Evolutionary conservation across 2,113 vertebrate genomes (phyloP).

Genomic region (Megaceryle torquata): DNA sequence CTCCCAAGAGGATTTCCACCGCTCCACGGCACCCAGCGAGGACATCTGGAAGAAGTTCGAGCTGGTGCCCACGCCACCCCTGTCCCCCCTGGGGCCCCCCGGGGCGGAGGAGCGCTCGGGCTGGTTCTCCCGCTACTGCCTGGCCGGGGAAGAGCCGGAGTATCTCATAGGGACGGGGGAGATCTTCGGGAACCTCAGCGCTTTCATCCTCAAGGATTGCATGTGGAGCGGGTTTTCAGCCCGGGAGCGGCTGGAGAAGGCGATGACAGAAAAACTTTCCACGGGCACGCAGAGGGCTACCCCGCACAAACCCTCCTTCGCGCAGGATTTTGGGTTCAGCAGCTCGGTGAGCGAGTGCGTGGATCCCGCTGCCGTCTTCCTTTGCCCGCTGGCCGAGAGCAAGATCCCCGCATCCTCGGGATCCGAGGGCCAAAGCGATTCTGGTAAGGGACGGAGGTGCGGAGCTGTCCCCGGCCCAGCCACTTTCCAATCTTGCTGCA

Average conservation of each 20-base stretch:
- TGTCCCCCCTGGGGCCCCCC: conserved; percentile 78
- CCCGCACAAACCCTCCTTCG: conserved; percentile 60
- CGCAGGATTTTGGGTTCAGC: conserved; percentile 62
- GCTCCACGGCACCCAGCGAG: conserved; percentile 91
- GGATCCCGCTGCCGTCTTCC: conserved; percentile 84
- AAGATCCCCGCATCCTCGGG: conserved; percentile 89
- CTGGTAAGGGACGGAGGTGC: conserved; percentile 80
- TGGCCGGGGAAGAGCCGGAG: conserved; percentile 82
- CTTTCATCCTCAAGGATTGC: conserved; percentile 92
- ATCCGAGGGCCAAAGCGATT: conserved; percentile 90
- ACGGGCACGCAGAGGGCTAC: conserved; percentile 47
- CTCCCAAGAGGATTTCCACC: conserved; percentile 88
- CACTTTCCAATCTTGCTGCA: not conserved
- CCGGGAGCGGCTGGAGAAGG: conserved; percentile 87
- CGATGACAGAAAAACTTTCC: conserved; percentile 77
- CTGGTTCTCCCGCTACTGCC: conserved; percentile 74
- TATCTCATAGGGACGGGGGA: conserved; percentile 74
- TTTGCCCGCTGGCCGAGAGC: conserved; percentile 79
- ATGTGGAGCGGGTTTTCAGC: conserved; percentile 95
- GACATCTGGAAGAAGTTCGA: conserved; percentile 99
- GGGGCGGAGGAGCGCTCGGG: conserved; percentile 74
- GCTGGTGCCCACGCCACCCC: conserved; percentile 88
- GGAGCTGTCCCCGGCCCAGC: not conserved
- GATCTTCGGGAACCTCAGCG: conserved; percentile 85
- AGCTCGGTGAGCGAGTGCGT: conserved; percentile 78